phyloP scores from a whole-genome alignment of 2,888 invertebrate genomes.

The Chesias legatella region DNA sequence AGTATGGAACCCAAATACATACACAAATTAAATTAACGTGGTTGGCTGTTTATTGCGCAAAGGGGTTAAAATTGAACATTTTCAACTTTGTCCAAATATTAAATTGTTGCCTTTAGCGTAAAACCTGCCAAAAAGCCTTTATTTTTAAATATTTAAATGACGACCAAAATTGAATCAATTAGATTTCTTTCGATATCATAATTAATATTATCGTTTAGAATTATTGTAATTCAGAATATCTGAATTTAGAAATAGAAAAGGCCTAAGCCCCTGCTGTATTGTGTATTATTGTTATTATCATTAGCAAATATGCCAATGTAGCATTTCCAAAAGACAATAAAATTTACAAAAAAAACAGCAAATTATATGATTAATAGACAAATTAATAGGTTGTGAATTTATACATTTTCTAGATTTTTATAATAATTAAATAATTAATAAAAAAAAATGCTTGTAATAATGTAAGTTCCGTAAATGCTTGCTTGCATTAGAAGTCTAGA shows the following conservation, averaged over 20 bases:
- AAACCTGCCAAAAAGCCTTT: slow-evolving; percentile 30
- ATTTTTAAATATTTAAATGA: slow-evolving; percentile 23
- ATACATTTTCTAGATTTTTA: slow-evolving; percentile 79
- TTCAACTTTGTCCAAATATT: slow-evolving; percentile 22
- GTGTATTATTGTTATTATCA: slow-evolving; percentile 17
- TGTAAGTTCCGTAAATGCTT: slow-evolving; percentile 47
- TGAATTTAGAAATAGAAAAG: slow-evolving; percentile 40
- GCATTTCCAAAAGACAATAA: slow-evolving; percentile 36
- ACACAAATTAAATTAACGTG: background rate
- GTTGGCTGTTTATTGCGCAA: background rate
- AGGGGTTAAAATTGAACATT: slow-evolving; percentile 2
- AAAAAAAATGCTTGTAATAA: slow-evolving; percentile 38
- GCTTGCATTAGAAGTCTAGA: slow-evolving; percentile 42
- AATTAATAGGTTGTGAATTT: slow-evolving; percentile 80
- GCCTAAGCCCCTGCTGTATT: slow-evolving; percentile 49
- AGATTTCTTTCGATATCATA: slow-evolving; percentile 9
- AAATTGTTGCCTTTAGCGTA: slow-evolving; percentile 27
- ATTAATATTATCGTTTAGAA: slow-evolving; percentile 15
- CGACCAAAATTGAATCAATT: slow-evolving; percentile 25
- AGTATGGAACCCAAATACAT: no score
- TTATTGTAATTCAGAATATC: slow-evolving; percentile 18
- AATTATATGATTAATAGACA: slow-evolving; percentile 58
- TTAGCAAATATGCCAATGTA: slow-evolving; percentile 37
- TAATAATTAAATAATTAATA: slow-evolving; percentile 55
- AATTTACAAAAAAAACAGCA: slow-evolving; percentile 34